Percentiles rank a stretch among this genome's conserved stretches.
These are phyloP conservation scores for Sanderia malayensis DNA, from an alignment of 30 jellyfish, hydroid and myxozoan genomes.

Conservation along the genomic window DNA sequence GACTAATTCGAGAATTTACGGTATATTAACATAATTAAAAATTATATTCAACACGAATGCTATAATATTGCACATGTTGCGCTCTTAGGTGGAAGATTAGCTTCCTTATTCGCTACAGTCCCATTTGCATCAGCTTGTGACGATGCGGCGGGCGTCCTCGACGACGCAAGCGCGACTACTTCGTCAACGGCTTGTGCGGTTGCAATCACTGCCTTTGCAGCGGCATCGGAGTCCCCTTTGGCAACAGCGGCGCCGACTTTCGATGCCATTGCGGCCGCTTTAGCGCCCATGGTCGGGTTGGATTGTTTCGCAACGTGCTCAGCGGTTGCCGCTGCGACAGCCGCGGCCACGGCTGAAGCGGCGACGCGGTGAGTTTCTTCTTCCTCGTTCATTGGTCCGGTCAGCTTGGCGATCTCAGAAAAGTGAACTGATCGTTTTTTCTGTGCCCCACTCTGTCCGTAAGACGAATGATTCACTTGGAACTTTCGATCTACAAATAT, in stretches of 20 bases:
- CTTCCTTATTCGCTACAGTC: conserved; percentile 22
- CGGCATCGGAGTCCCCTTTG: conserved; percentile 92
- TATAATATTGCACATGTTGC: conserved; percentile 56
- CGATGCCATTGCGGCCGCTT: conserved; percentile 99
- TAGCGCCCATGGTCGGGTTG: conserved; percentile 98
- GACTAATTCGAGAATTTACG: too few species aligned
- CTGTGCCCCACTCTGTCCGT: conserved; percentile 35
- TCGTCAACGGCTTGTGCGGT: conserved; percentile 96
- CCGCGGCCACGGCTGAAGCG: conserved; percentile 80
- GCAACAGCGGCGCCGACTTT: conserved; percentile 98
- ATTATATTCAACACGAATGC: conserved; percentile 15
- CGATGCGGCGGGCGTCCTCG: conserved; percentile 52
- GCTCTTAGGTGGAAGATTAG: conserved; percentile 50
- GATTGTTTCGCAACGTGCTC: conserved; percentile 96
- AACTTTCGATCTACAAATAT: conserved; percentile 34
- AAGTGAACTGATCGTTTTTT: conserved; percentile 84
- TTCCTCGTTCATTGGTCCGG: conserved; percentile 71
- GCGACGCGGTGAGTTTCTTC: conserved; percentile 30
- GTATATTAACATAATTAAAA: too few species aligned
- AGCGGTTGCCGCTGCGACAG: conserved; percentile 97
- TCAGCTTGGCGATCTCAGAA: conserved; percentile 60
- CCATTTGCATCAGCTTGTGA: conserved; percentile 52
- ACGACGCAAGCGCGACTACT: conserved; percentile 74
- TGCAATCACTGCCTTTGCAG: conserved; percentile 95
- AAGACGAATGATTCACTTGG: conserved; percentile 32